Base-by-base conservation (phyloP, 2,888 invertebrate genomes). In the Troides oblongomaculatus region DNA sequence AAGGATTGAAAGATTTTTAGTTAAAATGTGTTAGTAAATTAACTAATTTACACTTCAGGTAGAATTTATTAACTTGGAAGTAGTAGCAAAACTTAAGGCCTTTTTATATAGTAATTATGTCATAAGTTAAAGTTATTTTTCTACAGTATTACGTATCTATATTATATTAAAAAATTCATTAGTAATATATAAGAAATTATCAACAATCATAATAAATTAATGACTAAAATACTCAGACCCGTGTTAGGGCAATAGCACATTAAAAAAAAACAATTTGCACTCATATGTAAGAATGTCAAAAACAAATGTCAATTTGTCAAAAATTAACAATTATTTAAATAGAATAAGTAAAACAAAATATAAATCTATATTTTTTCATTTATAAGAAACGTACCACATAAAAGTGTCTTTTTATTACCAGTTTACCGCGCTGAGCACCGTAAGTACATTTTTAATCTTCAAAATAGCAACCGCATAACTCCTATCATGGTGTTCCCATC, bases 381-480 rank as follows among this genome's bases (percentile, higher is more conserved):
- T 36, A 59, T 63, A 43, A 25, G 50, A 66, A 36, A 66, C 70
- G 43, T 60, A 70, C 70, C 70, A 43, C 21, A 56, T 21, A 58
- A 59, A 56, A 10, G 7, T 53, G 39, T 59, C 59, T n/a, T 25
- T n/a, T n/a, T 43, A n/a, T 23, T 25, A 56, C 30, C 59, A 53
- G 12, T 68, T 63, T 59, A 39, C n/a, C 6, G 21, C 25, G 10
- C 59, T 25, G 58, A 63, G 62, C 18, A 60, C 57, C 68, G 74
- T 79, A 73, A 74, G 74, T 77, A 64, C 78, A 78, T 74, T 79
- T 78, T 78, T 75, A 71, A 69, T 43, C 18, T 66, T 69, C 62
- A 71, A 68, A 72, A 73, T 69, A 62, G 39, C 66, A 70, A 64
- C 76, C 78, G 78, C 76, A 73, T 68, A 62, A 39, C 43, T 12